A percentile compares a stretch with the other conserved stretches of the same genome.
phyloP scores from a whole-genome alignment of 2,888 invertebrate species.

The Epiperipatus broadwayi region DNA sequence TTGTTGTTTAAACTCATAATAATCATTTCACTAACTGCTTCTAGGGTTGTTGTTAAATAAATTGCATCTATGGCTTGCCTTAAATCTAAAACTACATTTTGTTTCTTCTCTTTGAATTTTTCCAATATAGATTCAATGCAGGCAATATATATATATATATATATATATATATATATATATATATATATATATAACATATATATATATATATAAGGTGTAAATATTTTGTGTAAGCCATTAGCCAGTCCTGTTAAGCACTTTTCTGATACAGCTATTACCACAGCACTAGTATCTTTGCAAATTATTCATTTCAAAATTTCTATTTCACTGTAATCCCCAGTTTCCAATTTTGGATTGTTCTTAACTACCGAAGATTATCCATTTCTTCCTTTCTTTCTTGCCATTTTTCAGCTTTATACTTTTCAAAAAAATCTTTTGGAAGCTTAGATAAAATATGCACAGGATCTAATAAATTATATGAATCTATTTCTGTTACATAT shows the following conservation, averaged over 20 bases:
- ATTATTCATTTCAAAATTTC: slow-evolving; percentile 72
- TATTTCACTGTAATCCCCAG: slow-evolving; percentile 77
- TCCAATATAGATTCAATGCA: slow-evolving; percentile 48
- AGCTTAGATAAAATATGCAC: slow-evolving; percentile 80
- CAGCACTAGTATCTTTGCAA: slow-evolving; percentile 81
- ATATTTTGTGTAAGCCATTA: slow-evolving; percentile 63
- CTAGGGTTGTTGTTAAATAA: slow-evolving; percentile 48
- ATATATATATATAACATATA: slow-evolving; percentile 33
- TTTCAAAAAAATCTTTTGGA: slow-evolving; percentile 86
- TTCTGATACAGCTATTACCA: slow-evolving; percentile 66
- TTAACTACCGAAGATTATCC: slow-evolving; percentile 54
- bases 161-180: no score
- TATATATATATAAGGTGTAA: slow-evolving; percentile 57
- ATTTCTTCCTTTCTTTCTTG: slow-evolving; percentile 81
- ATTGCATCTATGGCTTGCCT: slow-evolving; percentile 77
- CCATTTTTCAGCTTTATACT: slow-evolving; percentile 88
- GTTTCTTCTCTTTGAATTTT: slow-evolving; percentile 94
- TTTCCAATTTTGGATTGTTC: slow-evolving; percentile 67
- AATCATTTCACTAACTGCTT: slow-evolving; percentile 47
- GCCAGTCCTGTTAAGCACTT: slow-evolving; percentile 66
- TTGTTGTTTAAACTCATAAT: slow-evolving; percentile 69
- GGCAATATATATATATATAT: slow-evolving; percentile 20
- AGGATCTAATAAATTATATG: slow-evolving; percentile 71
- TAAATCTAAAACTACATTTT: slow-evolving; percentile 62
- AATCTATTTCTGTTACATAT: slow-evolving; percentile 49